Evolutionary conservation across 2,888 invertebrate genomes (phyloP), one percentile per base, ranked within the genome.

Genomic region (Vandiemenella viatica): DNA sequence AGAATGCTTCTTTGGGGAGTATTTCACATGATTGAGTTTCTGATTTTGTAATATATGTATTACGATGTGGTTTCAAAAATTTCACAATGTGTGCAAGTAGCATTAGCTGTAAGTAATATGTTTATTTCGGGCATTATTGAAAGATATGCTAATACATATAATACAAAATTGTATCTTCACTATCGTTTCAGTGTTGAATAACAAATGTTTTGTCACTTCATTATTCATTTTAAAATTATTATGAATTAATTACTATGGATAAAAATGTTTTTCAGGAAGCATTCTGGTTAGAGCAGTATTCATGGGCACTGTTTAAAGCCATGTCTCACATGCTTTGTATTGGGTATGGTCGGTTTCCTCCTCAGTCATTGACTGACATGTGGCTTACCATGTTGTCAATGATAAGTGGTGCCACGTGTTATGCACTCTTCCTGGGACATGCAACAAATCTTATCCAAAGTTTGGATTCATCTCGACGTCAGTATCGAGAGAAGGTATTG

Each of bases 241-340:
- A 32, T 32, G 32, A 5, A 32, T n/a, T 15, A 15, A 16, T 6
- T 40, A 40, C 10, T 40, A 15, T 40, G 3, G 6, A 15, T 40
- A 10, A n/a, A 32, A 16, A 32, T 37, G 10, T 45, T 5, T 50
- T 58, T 52, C 75, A 96, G 95, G 87, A 92, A 64, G 87, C 92
- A 54, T 89, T 86, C 68, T 96, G 96, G 96, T 73, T 93, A 65
- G 93, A 95, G 68, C 96, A 96, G 71, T 96, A 96, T 71, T 95
- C 95, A 52, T 96, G 95, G 93, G 92, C 95, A 55, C 73, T 96
- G 61, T 96, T 96, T 73, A 96, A 96, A 70, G 96, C 96, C 54
- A 91, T 96, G 89, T 96, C 96, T 23, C 96, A 96, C 69, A 96
- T 96, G 96, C 76, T 96, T 63, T 96, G 95, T 73, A 96, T 96